Percentiles rank a stretch among this genome's conserved stretches.
These are phyloP conservation scores for Chondrosia reniformis DNA, from an alignment of 37 sponge, comb jelly and placozoan genomes.

Conservation along the genomic window DNA sequence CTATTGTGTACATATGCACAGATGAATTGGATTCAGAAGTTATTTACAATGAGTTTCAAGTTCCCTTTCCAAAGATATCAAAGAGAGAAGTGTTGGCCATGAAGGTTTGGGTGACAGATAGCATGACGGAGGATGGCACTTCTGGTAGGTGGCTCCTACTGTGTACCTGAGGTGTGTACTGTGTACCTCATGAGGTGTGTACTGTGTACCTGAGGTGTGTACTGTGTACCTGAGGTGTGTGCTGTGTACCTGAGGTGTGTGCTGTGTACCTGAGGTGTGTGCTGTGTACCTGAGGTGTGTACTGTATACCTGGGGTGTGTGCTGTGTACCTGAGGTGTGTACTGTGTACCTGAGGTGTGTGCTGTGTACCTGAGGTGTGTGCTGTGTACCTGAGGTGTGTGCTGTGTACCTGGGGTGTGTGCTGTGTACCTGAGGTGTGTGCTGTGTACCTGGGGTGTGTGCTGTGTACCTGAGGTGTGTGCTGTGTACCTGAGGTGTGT, in stretches of 20 bases:
- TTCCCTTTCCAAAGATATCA: constrained; percentile 73
- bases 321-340: constrained; percentile 16
- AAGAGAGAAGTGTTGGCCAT: constrained; percentile 67
- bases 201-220: neutral
- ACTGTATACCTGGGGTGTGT: neutral
- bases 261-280: constrained; percentile 26
- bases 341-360: too few relatives aligned
- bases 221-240: neutral
- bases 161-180: too few relatives aligned
- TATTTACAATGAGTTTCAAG: constrained; percentile 66
- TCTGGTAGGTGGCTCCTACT: too few relatives aligned
- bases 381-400: too few relatives aligned
- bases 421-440: too few relatives aligned
- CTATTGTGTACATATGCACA: too few relatives aligned
- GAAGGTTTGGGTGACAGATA: constrained; percentile 74
- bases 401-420: too few relatives aligned
- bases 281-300: neutral
- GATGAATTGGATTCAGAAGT: too few relatives aligned
- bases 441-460: too few relatives aligned
- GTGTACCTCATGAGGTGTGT: neutral
- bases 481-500: too few relatives aligned
- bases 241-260: neutral
- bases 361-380: too few relatives aligned
- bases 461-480: too few relatives aligned
- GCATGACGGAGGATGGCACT: constrained; percentile 27